Percentiles rank a stretch among this genome's conserved stretches.
These are phyloP conservation scores for Arbacia lixula DNA, from an alignment of 53 echinoderm and acorn worm genomes.

Conservation along the genomic window DNA sequence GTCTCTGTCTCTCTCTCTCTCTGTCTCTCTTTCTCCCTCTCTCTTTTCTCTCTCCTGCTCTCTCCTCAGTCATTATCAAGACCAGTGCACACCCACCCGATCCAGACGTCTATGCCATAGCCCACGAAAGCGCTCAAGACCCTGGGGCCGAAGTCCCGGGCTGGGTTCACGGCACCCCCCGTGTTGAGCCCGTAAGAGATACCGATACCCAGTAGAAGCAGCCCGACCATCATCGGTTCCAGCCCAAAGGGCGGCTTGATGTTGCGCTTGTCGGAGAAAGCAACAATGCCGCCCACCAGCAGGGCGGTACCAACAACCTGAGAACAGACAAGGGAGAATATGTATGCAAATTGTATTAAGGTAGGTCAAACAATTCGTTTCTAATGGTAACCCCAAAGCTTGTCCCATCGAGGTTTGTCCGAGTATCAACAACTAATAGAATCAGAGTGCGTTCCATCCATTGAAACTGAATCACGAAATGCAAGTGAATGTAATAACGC, in stretches of 20 bases:
- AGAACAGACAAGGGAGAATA: neutral
- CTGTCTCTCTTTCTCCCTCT: no score
- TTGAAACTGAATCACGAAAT: no score
- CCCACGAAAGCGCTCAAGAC: conserved; percentile 67
- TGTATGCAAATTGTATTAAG: no score
- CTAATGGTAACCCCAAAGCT: no score
- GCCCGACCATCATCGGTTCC: conserved; percentile 69
- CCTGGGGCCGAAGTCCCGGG: conserved; percentile 76
- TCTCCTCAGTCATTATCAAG: no score
- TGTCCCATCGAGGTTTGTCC: no score
- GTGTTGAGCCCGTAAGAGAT: conserved; percentile 68
- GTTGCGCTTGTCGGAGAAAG: conserved; percentile 72
- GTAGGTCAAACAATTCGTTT: no score
- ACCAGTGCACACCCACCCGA: conserved; percentile 38
- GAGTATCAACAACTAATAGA: no score
- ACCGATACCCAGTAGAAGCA: conserved; percentile 61
- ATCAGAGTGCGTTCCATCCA: no score
- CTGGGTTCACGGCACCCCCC: conserved; percentile 79
- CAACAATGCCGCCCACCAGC: conserved; percentile 67
- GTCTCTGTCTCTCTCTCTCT: no score
- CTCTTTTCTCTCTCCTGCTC: no score
- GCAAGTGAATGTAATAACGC: no score
- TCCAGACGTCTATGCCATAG: conserved; percentile 72
- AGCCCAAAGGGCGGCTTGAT: conserved; percentile 70
- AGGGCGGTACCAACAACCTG: conserved; percentile 73